Base-by-base conservation (phyloP, 1,140 invertebrate species). In the Akabosia matsudoensis region DNA sequence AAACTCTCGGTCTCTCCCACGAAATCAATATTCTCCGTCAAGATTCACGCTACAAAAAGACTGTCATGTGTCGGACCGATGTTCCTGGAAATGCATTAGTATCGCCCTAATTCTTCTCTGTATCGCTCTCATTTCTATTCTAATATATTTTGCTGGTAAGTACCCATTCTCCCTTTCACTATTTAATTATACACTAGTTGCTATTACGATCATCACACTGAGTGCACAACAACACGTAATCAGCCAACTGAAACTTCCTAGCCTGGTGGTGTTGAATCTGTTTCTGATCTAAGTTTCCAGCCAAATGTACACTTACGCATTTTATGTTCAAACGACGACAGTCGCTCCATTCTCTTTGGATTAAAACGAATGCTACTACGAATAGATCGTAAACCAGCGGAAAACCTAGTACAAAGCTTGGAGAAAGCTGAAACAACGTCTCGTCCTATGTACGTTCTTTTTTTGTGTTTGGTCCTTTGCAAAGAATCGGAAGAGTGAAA, bases 121-220 rank as follows among this genome's bases (percentile, higher is more conserved):
- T 83, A 91, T 96, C 79, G 91, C 92, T 78, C 89, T 97, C 81
- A 91, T 93, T 81, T 94, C 94, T 75, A 94, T 95, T 89, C 89
- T 97, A 82, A 92, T 93, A 79, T 97, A 97, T 87, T 96, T 97
- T 87, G 93, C 93, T 88, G 92, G 96, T 97, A 89, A 92, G 91
- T 72, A 18, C 22, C 7, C 22, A 16, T 70, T 70, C n/a, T n/a
- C n/a, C 26, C 67, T 70, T 70, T 34, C 67, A 28, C 30, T 70
- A 34, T 30, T 16, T 31, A 31, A 4, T 30, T 70, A 30, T 26
- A 10, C 30, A 22, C 28, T 30, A 31, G 22, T 64, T 33, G 10
- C 18, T 70, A 61, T 61, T 61, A 67, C 31, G 10, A 22, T 28
- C 61, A 67, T 67, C 24, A 67, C 22, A n/a, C n/a, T n/a, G n/a